Evolutionary conservation across 2,113 vertebrate species (phyloP).

Genomic region (Pseudorhombus dupliciocellatus): DNA sequence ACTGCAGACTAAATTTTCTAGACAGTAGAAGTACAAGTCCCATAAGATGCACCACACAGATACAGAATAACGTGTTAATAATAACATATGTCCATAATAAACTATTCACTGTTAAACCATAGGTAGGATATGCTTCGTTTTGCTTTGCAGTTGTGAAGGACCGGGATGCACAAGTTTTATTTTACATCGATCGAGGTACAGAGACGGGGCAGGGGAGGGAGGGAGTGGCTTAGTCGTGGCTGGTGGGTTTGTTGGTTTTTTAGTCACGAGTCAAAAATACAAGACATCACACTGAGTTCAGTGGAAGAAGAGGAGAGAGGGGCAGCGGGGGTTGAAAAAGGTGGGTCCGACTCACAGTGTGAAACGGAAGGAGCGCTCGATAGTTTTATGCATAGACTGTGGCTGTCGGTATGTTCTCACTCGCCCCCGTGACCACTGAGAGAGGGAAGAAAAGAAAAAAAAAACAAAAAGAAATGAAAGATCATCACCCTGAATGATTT

Average conservation of each 20-base stretch:
- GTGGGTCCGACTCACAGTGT: conserved; percentile 28
- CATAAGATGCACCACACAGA: conserved; percentile 77
- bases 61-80: conserved; percentile 70
- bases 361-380: conserved; percentile 35
- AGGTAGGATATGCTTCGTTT: conserved; percentile 38
- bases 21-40: conserved; percentile 72
- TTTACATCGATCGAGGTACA: conserved; percentile 34
- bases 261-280: conserved; percentile 47
- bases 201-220: not conserved
- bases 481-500: conserved; percentile 23
- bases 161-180: conserved; percentile 41
- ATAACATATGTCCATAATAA: conserved; percentile 69
- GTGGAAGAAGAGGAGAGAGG: not conserved
- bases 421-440: conserved; percentile 77
- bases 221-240: conserved; percentile 7
- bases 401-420: conserved; percentile 62
- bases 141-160: conserved; percentile 20
- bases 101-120: conserved; percentile 67
- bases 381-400: conserved; percentile 70
- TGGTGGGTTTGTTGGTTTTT: conserved; percentile 6
- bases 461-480: conserved; percentile 8
- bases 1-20: conserved; percentile 72
- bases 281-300: conserved; percentile 50
- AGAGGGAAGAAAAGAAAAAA: conserved; percentile 41
- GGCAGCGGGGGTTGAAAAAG: not conserved